Percentiles rank a stretch among this genome's conserved stretches.
Conservation (phyloP, 1,140 invertebrate species). For the Euwallacea similis region DNA sequence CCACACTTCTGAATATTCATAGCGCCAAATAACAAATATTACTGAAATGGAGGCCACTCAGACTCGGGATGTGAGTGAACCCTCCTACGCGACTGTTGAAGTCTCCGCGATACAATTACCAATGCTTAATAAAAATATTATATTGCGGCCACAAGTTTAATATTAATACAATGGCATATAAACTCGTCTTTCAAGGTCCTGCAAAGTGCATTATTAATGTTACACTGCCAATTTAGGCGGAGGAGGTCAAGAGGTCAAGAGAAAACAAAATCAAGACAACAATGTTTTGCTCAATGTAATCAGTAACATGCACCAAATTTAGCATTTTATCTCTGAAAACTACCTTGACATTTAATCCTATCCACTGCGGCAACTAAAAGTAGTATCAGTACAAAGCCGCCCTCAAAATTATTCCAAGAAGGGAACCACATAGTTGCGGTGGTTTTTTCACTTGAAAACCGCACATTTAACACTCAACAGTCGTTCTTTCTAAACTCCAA, state of each 20-base stretch:
- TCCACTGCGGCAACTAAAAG: background rate
- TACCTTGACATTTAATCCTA: constrained; percentile 9
- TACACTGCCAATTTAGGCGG: background rate
- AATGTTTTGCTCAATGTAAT: background rate
- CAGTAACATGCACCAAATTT: background rate
- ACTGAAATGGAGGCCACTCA: background rate
- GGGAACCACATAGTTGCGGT: too few species aligned
- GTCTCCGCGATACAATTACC: background rate
- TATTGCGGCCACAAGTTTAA: too few species aligned
- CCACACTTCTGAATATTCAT: background rate
- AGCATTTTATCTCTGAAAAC: too few species aligned
- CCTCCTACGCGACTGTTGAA: constrained; percentile 6
- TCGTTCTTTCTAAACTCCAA: background rate
- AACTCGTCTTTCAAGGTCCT: too few species aligned
- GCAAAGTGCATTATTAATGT: background rate
- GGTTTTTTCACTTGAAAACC: background rate
- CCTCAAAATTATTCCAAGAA: too few species aligned
- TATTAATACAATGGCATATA: too few species aligned
- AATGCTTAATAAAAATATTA: too few species aligned
- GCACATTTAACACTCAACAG: background rate
- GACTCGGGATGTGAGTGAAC: background rate
- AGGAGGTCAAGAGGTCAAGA: background rate
- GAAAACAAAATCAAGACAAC: background rate
- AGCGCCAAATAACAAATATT: background rate
- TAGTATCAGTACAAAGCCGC: too few species aligned